Evolutionary conservation across 2,113 vertebrate genomes (phyloP).

Genomic region (Dromaius novaehollandiae): DNA sequence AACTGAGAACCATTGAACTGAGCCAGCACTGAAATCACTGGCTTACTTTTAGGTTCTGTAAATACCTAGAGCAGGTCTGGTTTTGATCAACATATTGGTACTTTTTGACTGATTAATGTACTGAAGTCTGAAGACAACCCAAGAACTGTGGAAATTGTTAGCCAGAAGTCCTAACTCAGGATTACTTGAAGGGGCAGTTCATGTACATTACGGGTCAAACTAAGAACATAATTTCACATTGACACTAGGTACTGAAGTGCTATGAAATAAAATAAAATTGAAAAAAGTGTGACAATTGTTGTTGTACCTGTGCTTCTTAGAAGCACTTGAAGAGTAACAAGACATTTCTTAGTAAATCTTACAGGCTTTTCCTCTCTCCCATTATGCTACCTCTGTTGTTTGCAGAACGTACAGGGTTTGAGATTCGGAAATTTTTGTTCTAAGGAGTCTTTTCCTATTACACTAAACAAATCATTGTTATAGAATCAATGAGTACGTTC

Average conservation of each 20-base stretch:
- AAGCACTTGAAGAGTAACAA: background rate
- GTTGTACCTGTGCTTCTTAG: fast-evolving
- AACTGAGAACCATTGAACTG: background rate
- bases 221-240: background rate
- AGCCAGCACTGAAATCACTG: background rate
- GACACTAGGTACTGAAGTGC: background rate
- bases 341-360: background rate
- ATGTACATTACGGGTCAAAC: background rate
- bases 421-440: background rate
- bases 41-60: background rate
- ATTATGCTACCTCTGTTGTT: background rate
- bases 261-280: background rate
- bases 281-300: background rate
- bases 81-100: background rate
- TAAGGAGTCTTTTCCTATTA: background rate
- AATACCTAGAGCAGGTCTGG: background rate
- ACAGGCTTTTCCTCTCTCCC: background rate
- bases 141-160: background rate
- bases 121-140: background rate
- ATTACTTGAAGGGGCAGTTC: fast-evolving
- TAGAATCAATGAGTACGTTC: background rate
- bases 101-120: background rate
- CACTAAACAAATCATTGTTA: background rate
- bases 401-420: background rate
- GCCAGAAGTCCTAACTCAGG: fast-evolving